Evolutionary conservation across 2,888 invertebrate genomes (phyloP), one percentile per base, ranked within the genome.

Genomic region (Cyclophora albipunctata): DNA sequence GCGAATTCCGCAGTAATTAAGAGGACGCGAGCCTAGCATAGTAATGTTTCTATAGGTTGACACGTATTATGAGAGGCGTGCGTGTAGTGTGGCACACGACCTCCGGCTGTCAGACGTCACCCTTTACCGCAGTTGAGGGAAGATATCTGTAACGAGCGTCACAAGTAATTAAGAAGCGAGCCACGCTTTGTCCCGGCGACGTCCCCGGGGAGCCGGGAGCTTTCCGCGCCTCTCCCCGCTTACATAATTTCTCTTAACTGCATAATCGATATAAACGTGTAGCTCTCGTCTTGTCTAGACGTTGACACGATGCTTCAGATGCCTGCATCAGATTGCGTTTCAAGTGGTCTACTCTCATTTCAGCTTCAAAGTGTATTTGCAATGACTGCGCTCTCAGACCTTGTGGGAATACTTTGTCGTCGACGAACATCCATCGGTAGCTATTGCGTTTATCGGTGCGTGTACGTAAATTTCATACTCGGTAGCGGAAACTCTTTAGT

Each of bases 171-270:
- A 83, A 80, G 82, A 78, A 81, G 68, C 79, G 75, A 72, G 70
- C 75, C 76, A 69, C 74, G 79, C 78, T 77, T 75, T 65, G 66
- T 73, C 73, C 73, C 72, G 60, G 34, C 62, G 49, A 53, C 43
- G 43, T 33, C 61, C 64, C 61, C 55, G 63, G 60, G 71, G 71
- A 59, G 64, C 61, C 56, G 62, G 63, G 66, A 64, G 71, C 70
- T 73, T 71, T 71, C 73, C 60, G 58, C 71, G 71, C 70, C 70
- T 75, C 78, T 67, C 78, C 76, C 75, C 71, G 71, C 76, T 84
- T 79, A 81, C 74, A 81, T 82, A 78, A 84, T 84, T 79, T 74
- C 77, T 76, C 74, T 73, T 82, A 83, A 84, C 80, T 80, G 81
- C 75, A 84, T 84, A 84, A 84, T 84, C 85, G 80, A 85, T 85